These are phyloP conservation scores for Chironomus tepperi DNA, from an alignment of 1,140 invertebrate genomes.

Conservation along the genomic window DNA sequence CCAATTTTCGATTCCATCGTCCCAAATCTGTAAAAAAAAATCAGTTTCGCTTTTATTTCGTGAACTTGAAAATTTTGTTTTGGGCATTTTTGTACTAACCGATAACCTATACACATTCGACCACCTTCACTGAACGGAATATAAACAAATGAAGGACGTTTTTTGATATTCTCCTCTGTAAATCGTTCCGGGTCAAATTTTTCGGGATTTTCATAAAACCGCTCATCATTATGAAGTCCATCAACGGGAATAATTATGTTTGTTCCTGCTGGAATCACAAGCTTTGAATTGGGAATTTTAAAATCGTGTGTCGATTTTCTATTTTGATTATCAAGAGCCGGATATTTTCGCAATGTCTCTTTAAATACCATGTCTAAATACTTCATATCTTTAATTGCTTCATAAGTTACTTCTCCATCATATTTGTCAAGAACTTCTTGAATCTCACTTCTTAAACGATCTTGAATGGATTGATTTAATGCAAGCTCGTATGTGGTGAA, in stretches of 20 bases:
- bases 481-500: conserved; percentile 53
- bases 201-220: conserved; percentile 59
- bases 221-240: conserved; percentile 51
- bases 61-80: no score
- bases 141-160: conserved; percentile 40
- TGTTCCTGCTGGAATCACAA: conserved; percentile 45
- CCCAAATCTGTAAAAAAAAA: conserved; percentile 33
- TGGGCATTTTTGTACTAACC: not conserved
- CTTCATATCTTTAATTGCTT: conserved; percentile 49
- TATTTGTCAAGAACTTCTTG: conserved; percentile 42
- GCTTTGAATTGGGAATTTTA: conserved; percentile 43
- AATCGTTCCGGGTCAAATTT: conserved; percentile 68
- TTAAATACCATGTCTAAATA: conserved; percentile 53
- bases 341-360: conserved; percentile 43
- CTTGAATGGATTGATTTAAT: conserved; percentile 51
- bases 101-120: conserved; percentile 48
- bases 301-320: conserved; percentile 44
- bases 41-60: conserved; percentile 31
- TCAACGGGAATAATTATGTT: conserved; percentile 47
- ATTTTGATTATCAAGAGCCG: conserved; percentile 32
- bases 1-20: conserved; percentile 45
- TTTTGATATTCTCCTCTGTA: conserved; percentile 40
- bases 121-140: conserved; percentile 50
- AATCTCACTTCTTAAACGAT: conserved; percentile 51
- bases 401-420: conserved; percentile 46